Evolutionary conservation across 2,888 invertebrate genomes (phyloP).

Genomic region (Ischnura elegans): DNA sequence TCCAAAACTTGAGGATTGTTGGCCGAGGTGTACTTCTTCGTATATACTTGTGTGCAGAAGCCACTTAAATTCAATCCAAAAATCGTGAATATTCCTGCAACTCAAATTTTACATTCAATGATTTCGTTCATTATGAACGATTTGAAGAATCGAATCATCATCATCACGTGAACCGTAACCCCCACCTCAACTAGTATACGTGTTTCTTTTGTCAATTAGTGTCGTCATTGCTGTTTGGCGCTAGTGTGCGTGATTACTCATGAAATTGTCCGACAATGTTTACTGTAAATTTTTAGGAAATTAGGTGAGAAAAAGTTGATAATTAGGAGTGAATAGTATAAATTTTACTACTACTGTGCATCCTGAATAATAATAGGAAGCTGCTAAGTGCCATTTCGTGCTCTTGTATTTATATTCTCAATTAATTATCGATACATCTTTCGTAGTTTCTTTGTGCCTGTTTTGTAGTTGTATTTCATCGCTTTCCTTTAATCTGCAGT

Average conservation of each 20-base stretch:
- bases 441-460: not conserved
- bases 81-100: no score
- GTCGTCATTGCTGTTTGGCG: not conserved
- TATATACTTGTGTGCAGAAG: no score
- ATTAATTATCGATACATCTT: not conserved
- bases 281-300: not conserved
- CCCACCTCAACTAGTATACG: no score
- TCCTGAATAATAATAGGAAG: not conserved
- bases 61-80: no score
- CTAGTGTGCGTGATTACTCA: slow-evolving; percentile 10
- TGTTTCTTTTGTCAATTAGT: slow-evolving; percentile 17
- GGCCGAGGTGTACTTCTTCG: no score
- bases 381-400: not conserved
- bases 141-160: no score
- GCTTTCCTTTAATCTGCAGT: not conserved
- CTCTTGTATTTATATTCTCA: not conserved
- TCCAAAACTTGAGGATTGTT: no score
- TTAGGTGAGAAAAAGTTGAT: not conserved
- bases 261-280: not conserved
- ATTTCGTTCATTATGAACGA: no score
- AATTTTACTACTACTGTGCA: not conserved
- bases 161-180: no score
- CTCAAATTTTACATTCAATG: no score
- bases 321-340: not conserved
- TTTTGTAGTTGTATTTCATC: not conserved